phyloP scores from a whole-genome alignment of 2,797 vertebrate species.

The Onychomys arenicola region DNA sequence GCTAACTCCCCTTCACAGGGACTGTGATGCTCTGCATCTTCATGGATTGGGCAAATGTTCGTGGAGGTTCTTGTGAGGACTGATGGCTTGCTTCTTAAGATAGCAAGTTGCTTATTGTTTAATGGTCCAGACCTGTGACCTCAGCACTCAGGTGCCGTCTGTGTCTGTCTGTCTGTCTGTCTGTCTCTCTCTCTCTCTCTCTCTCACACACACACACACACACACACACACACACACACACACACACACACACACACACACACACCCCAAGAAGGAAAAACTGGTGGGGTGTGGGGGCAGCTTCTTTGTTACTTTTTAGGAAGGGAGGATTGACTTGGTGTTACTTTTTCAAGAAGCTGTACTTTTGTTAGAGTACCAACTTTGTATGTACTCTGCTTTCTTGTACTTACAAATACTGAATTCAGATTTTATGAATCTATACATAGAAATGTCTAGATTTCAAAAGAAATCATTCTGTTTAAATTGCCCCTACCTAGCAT shows the following conservation, averaged over 20 bases:
- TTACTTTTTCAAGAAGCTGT: slow-evolving; percentile 83
- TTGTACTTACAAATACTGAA: slow-evolving; percentile 87
- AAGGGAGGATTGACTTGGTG: neutral
- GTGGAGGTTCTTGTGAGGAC: slow-evolving; percentile 65
- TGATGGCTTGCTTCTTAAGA: neutral
- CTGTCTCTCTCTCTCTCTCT: too few species aligned
- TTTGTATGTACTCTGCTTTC: slow-evolving; percentile 85
- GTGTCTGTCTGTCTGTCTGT: neutral
- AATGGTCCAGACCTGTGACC: neutral
- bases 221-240: neutral
- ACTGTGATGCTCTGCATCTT: neutral
- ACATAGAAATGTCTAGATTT: slow-evolving; percentile 1
- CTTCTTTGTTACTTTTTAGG: neutral
- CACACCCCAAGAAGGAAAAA: neutral
- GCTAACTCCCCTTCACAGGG: neutral
- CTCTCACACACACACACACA: neutral
- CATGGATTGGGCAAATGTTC: slow-evolving; percentile 57
- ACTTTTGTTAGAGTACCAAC: slow-evolving; percentile 87
- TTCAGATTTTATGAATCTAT: slow-evolving; percentile 86
- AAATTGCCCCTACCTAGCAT: neutral
- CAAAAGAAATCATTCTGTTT: neutral
- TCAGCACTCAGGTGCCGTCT: neutral
- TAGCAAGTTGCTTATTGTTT: slow-evolving; percentile 16
- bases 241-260: neutral
- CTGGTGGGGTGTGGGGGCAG: neutral